These are phyloP conservation scores for Epinotia brunnichana DNA, from an alignment of 2,888 invertebrate genomes.

Conservation along the genomic window DNA sequence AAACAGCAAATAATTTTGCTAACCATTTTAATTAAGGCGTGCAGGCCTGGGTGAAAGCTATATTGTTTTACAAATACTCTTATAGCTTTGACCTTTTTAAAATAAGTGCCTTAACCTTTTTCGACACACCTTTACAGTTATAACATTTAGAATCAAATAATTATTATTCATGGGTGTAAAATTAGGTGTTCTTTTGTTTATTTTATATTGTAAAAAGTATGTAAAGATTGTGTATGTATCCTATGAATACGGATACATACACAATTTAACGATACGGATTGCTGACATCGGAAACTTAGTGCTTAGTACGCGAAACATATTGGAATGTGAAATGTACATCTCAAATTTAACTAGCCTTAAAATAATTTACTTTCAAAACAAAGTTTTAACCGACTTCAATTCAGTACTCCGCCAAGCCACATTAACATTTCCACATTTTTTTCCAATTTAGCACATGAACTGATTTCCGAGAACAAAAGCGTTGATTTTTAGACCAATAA, in stretches of 20 bases:
- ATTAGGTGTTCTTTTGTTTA: not conserved
- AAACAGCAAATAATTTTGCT: slow-evolving; percentile 31
- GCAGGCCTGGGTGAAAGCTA: slow-evolving; percentile 5
- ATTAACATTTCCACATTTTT: too few relatives aligned
- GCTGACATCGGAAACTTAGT: too few relatives aligned
- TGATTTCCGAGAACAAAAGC: too few relatives aligned
- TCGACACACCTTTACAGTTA: not conserved
- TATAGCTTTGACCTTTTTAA: not conserved
- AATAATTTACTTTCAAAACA: too few relatives aligned
- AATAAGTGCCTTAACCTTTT: not conserved
- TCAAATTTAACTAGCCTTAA: too few relatives aligned
- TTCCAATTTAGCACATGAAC: too few relatives aligned
- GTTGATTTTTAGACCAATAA: too few relatives aligned
- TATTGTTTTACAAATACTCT: slow-evolving; percentile 1
- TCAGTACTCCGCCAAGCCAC: too few relatives aligned
- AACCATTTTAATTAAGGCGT: slow-evolving; percentile 43
- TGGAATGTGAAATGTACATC: not conserved
- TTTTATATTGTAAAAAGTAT: not conserved
- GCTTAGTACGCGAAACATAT: not conserved
- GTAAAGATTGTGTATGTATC: not conserved
- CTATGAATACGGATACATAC: not conserved
- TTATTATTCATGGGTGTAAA: not conserved
- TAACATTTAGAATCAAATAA: not conserved
- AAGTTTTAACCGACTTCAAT: too few relatives aligned
- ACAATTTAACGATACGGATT: too few relatives aligned